Evolutionary conservation across 2,113 vertebrate genomes (phyloP).

Genomic region (Sinocyclocheilus rhinocerous): DNA sequence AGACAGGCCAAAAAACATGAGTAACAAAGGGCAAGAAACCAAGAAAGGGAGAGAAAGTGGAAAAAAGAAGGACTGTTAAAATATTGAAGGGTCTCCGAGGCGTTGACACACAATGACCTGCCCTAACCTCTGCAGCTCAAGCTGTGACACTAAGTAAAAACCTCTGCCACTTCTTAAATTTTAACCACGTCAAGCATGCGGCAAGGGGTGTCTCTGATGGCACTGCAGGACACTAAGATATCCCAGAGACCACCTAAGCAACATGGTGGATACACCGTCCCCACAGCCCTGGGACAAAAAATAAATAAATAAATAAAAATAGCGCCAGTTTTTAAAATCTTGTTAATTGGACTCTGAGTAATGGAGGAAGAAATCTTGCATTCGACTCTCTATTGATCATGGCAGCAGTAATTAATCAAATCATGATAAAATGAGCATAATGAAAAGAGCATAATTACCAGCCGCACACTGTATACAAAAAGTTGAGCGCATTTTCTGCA

Average conservation of each 20-base stretch:
- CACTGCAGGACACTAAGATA: neutral
- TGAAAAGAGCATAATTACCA: neutral
- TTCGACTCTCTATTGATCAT: neutral
- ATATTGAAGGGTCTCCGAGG: slow-evolving; percentile 71
- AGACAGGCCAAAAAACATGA: neutral
- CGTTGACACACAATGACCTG: slow-evolving; percentile 66
- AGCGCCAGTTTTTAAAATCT: neutral
- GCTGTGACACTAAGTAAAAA: slow-evolving; percentile 64
- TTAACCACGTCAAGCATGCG: slow-evolving; percentile 69
- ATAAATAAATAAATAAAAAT: no score
- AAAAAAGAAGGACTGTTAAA: slow-evolving; percentile 62
- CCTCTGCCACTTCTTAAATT: slow-evolving; percentile 66
- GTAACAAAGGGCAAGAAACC: neutral
- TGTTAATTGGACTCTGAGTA: neutral
- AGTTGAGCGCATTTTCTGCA: neutral
- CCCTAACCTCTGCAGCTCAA: slow-evolving; percentile 60
- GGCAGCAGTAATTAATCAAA: neutral
- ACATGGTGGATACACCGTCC: neutral
- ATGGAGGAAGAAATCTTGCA: neutral
- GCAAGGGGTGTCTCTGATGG: slow-evolving; percentile 30
- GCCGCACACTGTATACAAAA: neutral
- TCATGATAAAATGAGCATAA: neutral
- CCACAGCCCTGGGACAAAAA: neutral
- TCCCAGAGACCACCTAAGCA: neutral
- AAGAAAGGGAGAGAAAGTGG: neutral